Evolutionary conservation across 1,140 invertebrate genomes (phyloP).

Genomic region (Nixonia krombeini): DNA sequence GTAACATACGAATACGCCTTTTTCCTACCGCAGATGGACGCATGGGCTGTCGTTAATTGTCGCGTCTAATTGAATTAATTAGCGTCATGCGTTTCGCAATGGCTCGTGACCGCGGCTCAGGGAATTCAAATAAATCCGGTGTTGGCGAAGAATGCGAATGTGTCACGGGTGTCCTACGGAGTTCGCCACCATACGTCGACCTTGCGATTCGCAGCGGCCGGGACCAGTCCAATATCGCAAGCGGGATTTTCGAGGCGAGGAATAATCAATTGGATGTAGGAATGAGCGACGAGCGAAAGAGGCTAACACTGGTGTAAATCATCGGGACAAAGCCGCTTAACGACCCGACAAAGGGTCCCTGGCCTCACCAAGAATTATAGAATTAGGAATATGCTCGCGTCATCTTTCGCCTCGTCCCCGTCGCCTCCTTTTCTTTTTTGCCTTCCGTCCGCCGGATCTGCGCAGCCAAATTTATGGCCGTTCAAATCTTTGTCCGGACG

Average conservation of each 20-base stretch:
- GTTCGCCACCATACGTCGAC: too few relatives aligned
- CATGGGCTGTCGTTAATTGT: not conserved
- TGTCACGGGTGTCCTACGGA: not conserved
- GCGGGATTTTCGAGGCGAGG: constrained; percentile 36
- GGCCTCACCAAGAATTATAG: constrained; percentile 64
- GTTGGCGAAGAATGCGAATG: not conserved
- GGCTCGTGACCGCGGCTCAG: too few relatives aligned
- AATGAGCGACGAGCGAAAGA: constrained; percentile 47
- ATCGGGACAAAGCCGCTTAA: constrained; percentile 69
- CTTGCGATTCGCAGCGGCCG: constrained; percentile 1
- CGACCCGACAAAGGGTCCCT: constrained; percentile 67
- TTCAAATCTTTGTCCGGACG: constrained; percentile 47
- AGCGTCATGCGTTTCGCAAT: not conserved
- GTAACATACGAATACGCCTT: constrained; percentile 1
- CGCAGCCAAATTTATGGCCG: constrained; percentile 49
- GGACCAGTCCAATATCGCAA: constrained; percentile 6
- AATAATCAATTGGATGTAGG: constrained; percentile 65
- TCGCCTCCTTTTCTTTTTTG: constrained; percentile 14
- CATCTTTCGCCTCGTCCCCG: constrained; percentile 24
- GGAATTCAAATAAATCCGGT: too few relatives aligned
- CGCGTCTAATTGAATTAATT: constrained; percentile 2
- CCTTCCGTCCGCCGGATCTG: constrained; percentile 24
- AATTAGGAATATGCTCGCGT: constrained; percentile 63
- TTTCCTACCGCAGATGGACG: not conserved
- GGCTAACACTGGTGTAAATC: constrained; percentile 67